A percentile compares a stretch with the other conserved stretches of the same genome.
phyloP scores from a whole-genome alignment of 2,888 invertebrate genomes.

The Tachina fera region DNA sequence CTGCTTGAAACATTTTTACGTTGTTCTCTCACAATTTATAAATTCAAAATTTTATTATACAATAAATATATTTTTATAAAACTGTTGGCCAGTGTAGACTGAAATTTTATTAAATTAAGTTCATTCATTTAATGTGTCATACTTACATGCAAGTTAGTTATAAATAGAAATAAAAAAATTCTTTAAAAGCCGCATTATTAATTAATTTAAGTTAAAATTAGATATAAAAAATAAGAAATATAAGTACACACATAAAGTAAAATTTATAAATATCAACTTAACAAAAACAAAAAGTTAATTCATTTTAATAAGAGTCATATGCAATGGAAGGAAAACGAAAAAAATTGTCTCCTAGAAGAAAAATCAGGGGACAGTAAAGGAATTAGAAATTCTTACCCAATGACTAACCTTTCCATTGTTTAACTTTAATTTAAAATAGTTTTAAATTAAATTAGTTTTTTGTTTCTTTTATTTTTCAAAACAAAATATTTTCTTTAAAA shows the following conservation, averaged over 20 bases:
- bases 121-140: constrained; percentile 57
- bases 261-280: constrained; percentile 57
- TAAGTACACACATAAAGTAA: constrained; percentile 21
- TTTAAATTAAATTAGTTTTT: constrained; percentile 14
- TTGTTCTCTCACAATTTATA: too few relatives aligned
- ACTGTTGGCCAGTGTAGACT: constrained; percentile 47
- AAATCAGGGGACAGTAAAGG: neutral
- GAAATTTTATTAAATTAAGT: constrained; percentile 34
- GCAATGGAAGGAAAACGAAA: constrained; percentile 35
- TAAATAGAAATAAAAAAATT: constrained; percentile 54
- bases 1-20: too few relatives aligned
- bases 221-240: constrained; percentile 52
- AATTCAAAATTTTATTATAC: too few relatives aligned
- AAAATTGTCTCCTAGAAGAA: neutral
- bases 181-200: constrained; percentile 58
- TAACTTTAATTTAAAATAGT: constrained; percentile 30
- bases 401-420: constrained; percentile 34
- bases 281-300: constrained; percentile 20
- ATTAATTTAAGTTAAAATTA: constrained; percentile 59
- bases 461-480: neutral
- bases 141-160: constrained; percentile 64
- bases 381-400: constrained; percentile 7
- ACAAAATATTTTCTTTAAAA: constrained; percentile 68
- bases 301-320: constrained; percentile 48
- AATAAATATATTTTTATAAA: neutral